Evolutionary conservation across 1,140 invertebrate genomes (phyloP).

Genomic region (Pygmarrhopalites habei): DNA sequence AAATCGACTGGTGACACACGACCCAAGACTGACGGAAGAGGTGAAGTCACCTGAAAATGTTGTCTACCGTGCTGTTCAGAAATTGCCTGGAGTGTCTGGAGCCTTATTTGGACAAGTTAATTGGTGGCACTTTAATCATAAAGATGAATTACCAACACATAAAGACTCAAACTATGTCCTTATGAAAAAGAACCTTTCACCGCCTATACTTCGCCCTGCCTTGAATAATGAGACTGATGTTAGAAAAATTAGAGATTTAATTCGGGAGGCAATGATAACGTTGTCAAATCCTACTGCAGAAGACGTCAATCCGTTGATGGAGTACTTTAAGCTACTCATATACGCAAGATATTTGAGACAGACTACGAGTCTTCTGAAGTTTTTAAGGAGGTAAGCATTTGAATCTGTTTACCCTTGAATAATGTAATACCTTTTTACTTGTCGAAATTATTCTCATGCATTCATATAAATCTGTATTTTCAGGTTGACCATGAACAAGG

Average conservation of each 20-base stretch:
- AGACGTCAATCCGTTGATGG: neutral
- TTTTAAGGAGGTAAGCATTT: neutral
- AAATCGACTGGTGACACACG: neutral
- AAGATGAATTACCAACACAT: neutral
- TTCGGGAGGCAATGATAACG: neutral
- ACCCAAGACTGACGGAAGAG: neutral
- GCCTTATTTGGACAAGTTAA: neutral
- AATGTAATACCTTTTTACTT: too few species aligned
- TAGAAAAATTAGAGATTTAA: neutral
- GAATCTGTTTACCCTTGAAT: too few species aligned
- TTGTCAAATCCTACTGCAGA: neutral
- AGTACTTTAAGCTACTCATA: neutral
- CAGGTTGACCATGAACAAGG: too few species aligned
- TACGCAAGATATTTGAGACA: neutral
- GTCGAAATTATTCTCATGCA: too few species aligned
- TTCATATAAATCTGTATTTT: too few species aligned
- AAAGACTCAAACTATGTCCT: neutral
- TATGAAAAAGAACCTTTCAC: neutral
- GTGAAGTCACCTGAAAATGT: too few species aligned
- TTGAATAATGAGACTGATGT: neutral
- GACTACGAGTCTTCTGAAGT: neutral
- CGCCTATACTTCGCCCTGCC: neutral
- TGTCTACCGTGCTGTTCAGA: neutral
- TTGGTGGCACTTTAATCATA: conserved; percentile 5
- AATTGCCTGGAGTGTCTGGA: neutral